Percentiles rank a stretch among this genome's conserved stretches.
phyloP scores from a whole-genome alignment of 1,140 invertebrate genomes.

The Habropoda laboriosa region DNA sequence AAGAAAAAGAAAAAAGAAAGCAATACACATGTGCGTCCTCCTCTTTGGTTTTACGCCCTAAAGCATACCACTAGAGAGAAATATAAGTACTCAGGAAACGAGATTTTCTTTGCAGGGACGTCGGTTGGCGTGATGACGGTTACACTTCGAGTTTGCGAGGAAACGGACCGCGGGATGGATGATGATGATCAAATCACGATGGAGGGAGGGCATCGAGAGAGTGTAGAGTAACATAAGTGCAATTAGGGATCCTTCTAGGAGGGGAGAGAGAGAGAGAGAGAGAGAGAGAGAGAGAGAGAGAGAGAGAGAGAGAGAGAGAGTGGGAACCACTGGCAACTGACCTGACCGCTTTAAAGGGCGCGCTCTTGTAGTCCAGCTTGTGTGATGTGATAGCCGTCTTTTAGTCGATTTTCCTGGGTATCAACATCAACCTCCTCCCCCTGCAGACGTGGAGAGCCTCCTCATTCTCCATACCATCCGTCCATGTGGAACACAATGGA shows the following conservation, averaged over 20 bases:
- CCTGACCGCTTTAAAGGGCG: neutral
- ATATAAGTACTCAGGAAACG: conserved; percentile 32
- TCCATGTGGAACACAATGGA: neutral
- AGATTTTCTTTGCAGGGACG: conserved; percentile 39
- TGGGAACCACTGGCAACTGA: neutral
- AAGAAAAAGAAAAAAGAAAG: neutral
- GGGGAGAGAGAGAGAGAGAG: too few species aligned
- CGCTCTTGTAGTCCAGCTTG: neutral
- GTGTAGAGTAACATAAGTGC: neutral
- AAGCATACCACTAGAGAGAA: neutral
- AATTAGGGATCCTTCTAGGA: conserved; percentile 7
- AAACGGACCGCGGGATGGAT: neutral
- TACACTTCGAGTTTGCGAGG: neutral
- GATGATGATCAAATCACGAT: neutral
- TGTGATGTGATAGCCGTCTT: neutral
- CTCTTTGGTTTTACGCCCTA: neutral
- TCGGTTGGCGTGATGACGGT: neutral
- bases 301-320: too few species aligned
- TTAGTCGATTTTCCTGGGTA: neutral
- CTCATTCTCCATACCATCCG: neutral
- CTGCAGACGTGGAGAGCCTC: neutral
- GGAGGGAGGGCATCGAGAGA: neutral
- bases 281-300: too few species aligned
- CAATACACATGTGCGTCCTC: neutral
- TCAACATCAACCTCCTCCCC: neutral